Evolutionary conservation across 2,888 invertebrate genomes (phyloP).

Genomic region (Iphiclides podalirius): DNA sequence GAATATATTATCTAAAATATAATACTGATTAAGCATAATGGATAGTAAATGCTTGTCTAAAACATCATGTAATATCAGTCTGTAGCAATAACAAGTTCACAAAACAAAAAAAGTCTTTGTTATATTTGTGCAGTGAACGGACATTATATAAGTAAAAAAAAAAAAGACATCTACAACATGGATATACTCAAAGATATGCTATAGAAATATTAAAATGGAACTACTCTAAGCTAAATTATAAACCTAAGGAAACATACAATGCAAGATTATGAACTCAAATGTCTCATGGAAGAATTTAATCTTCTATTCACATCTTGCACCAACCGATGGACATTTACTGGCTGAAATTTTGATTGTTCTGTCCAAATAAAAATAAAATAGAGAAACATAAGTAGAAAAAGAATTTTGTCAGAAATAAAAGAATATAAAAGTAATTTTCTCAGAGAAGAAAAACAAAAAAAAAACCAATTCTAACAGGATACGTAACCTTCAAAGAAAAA

Average conservation of each 20-base stretch:
- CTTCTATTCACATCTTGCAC: constrained; percentile 51
- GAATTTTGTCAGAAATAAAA: not conserved
- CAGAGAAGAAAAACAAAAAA: constrained; percentile 16
- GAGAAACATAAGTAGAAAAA: constrained; percentile 13
- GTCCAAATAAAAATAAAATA: constrained; percentile 23
- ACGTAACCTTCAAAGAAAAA: not conserved
- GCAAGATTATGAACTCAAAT: constrained; percentile 38
- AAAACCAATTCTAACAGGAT: no score
- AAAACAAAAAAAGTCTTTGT: no score
- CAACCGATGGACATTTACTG: constrained; percentile 45
- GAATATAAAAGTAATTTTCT: no score
- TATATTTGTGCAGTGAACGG: no score
- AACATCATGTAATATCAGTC: not conserved
- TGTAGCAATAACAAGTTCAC: constrained; percentile 28
- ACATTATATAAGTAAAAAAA: no score
- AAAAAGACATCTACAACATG: no score
- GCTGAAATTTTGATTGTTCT: constrained; percentile 19
- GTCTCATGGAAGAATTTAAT: constrained; percentile 51
- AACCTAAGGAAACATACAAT: constrained; percentile 24
- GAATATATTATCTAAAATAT: no score
- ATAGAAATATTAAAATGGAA: no score
- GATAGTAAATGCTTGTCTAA: no score
- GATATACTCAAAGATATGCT: no score
- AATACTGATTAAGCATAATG: no score
- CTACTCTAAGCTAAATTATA: no score